These are phyloP conservation scores for Salminus brasiliensis DNA, from an alignment of 2,113 vertebrate species.

Conservation along the genomic window DNA sequence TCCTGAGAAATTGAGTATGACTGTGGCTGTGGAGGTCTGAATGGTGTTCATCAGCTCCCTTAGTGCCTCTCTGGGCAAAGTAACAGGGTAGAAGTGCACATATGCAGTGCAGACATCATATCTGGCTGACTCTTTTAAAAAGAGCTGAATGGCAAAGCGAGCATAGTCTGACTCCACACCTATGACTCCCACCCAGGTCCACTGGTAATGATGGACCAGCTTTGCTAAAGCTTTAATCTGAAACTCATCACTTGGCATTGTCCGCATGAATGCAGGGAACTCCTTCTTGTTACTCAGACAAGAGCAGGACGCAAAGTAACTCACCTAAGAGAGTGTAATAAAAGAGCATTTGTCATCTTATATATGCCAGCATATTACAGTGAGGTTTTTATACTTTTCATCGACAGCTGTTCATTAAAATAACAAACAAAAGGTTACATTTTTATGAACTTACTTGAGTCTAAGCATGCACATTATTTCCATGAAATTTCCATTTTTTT, in stretches of 20 bases:
- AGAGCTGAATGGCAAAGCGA: slow-evolving; percentile 72
- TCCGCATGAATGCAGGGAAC: slow-evolving; percentile 76
- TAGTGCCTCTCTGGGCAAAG: slow-evolving; percentile 53
- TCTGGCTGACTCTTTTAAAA: slow-evolving; percentile 68
- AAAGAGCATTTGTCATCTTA: background rate
- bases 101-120: slow-evolving; percentile 71
- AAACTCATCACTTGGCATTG: slow-evolving; percentile 75
- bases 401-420: too few relatives aligned
- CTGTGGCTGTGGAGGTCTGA: slow-evolving; percentile 62
- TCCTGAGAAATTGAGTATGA: slow-evolving; percentile 69
- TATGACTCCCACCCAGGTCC: slow-evolving; percentile 77
- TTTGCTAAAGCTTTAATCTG: slow-evolving; percentile 71
- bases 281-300: slow-evolving; percentile 73
- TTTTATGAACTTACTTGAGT: too few relatives aligned
- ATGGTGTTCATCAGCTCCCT: slow-evolving; percentile 61
- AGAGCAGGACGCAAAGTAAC: slow-evolving; percentile 76
- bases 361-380: too few relatives aligned
- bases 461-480: too few relatives aligned
- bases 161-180: slow-evolving; percentile 74
- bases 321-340: slow-evolving; percentile 66
- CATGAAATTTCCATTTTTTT: too few relatives aligned
- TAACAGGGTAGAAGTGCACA: slow-evolving; percentile 67
- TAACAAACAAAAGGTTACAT: too few relatives aligned
- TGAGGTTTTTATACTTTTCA: too few relatives aligned
- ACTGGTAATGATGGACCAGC: slow-evolving; percentile 70